Evolutionary conservation across 2,888 invertebrate species (phyloP).

Genomic region (Barypeithes pellucidus): DNA sequence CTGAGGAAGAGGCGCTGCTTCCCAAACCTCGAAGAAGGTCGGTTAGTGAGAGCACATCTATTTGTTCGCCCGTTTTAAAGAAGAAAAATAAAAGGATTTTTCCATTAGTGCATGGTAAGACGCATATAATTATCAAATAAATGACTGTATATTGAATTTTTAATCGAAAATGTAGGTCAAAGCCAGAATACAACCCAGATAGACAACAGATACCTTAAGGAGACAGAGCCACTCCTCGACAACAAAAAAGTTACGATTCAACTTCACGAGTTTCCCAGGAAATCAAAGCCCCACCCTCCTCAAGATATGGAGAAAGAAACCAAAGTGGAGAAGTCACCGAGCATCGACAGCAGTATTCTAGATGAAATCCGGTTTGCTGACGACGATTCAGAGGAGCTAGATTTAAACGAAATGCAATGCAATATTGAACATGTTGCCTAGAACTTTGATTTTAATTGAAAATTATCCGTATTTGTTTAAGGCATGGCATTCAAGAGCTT

Average conservation of each 20-base stretch:
- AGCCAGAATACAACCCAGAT: constrained; percentile 26
- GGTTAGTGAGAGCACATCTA: constrained; percentile 58
- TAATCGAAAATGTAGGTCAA: constrained; percentile 7
- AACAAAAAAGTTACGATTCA: constrained; percentile 61
- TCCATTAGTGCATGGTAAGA: constrained; percentile 57
- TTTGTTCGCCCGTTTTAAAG: constrained; percentile 54
- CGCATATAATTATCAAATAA: too few species aligned
- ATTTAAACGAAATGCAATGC: constrained; percentile 65
- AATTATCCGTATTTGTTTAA: too few species aligned
- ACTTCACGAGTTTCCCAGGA: constrained; percentile 63
- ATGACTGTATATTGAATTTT: too few species aligned
- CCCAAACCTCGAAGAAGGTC: constrained; percentile 60
- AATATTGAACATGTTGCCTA: constrained; percentile 66
- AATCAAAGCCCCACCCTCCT: constrained; percentile 51
- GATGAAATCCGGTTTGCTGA: constrained; percentile 83
- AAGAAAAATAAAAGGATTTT: constrained; percentile 60
- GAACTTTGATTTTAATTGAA: constrained; percentile 54
- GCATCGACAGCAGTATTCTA: constrained; percentile 73
- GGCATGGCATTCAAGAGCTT: too few species aligned
- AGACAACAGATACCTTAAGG: constrained; percentile 56
- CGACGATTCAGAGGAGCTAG: constrained; percentile 73
- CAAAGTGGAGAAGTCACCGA: constrained; percentile 79
- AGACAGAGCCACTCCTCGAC: constrained; percentile 59
- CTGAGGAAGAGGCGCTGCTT: constrained; percentile 75
- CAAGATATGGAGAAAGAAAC: constrained; percentile 77